Evolutionary conservation across 2,113 vertebrate species (phyloP), one percentile per base, ranked within the genome.

Genomic region (Cervus canadensis): DNA sequence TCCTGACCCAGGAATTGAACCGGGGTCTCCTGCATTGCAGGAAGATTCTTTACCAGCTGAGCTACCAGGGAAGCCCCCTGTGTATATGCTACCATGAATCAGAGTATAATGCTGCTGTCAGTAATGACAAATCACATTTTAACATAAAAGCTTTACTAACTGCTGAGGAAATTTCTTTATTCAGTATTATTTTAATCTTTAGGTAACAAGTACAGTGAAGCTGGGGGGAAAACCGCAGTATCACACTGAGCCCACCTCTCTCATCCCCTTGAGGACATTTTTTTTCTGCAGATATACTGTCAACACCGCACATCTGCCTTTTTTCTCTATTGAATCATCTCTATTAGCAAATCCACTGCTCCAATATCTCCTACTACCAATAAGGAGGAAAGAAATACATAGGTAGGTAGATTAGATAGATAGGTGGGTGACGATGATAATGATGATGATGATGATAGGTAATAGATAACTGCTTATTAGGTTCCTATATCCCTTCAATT

Each of bases 11-110:
- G 67, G n/a, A 40, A 71, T 71, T 71, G 67, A 71, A 71, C 19
- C 0, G 0, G 19, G 5, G n/a, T 36, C n/a, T 36, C n/a, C 19
- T 36, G n/a, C 19, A 23, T 12, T 71, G n/a, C 67, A 71, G n/a
- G n/a, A 12, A 71, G 10, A 40, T 71, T 40, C n/a, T 71, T 71
- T 71, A 23, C n/a, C 67, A 40, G 67, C 67, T 71, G n/a, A 40
- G 67, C n/a, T 71, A 40, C 67, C 5, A 71, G 9, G n/a, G 67
- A 71, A 71, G n/a, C 5, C n/a, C 19, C 19, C n/a, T 21, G 16
- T 11, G 4, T 40, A 33, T 13, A 17, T 59, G 26, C 11, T 19
- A 0, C 14, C 54, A 43, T 12, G 28, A 40, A 52, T 81, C 54
- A 45, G n/a, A 26, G 7, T 14, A 15, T 15, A 36, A 2, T 9